Conservation (phyloP, 2,888 invertebrate species). For the Troides helena region DNA sequence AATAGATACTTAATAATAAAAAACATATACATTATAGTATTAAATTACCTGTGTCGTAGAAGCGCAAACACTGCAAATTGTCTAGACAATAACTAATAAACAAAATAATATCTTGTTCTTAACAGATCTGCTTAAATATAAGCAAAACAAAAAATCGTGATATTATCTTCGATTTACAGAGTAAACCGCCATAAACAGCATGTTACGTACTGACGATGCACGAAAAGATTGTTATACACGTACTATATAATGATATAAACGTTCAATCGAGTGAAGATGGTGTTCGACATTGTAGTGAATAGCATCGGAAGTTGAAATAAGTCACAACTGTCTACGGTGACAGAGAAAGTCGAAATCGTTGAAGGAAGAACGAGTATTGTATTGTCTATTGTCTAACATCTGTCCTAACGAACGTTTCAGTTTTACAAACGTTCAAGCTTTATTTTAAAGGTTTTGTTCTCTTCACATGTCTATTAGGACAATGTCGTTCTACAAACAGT, state of each 20-base stretch:
- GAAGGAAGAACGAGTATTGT: conserved; percentile 38
- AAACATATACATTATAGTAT: no score
- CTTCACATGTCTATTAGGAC: background rate
- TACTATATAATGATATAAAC: background rate
- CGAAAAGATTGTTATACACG: background rate
- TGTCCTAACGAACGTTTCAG: conserved; percentile 14
- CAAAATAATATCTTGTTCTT: background rate
- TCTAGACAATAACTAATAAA: background rate
- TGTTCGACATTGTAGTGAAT: conserved; percentile 4
- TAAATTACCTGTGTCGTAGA: no score
- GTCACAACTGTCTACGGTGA: conserved; percentile 52
- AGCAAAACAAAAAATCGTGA: background rate
- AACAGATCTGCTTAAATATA: background rate
- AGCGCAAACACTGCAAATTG: no score
- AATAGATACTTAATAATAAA: background rate
- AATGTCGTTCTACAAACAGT: no score
- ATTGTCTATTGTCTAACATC: conserved; percentile 30
- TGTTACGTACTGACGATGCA: background rate
- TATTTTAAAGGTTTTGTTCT: background rate
- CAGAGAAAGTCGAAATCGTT: conserved; percentile 47
- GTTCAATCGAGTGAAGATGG: background rate
- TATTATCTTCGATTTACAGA: background rate
- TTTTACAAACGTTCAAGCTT: conserved; percentile 6
- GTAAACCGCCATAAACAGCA: background rate
- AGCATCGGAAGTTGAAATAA: conserved; percentile 29